These are phyloP conservation scores for Lepeophtheirus nordmannii DNA, from an alignment of 2,888 invertebrate species.

Conservation along the genomic window DNA sequence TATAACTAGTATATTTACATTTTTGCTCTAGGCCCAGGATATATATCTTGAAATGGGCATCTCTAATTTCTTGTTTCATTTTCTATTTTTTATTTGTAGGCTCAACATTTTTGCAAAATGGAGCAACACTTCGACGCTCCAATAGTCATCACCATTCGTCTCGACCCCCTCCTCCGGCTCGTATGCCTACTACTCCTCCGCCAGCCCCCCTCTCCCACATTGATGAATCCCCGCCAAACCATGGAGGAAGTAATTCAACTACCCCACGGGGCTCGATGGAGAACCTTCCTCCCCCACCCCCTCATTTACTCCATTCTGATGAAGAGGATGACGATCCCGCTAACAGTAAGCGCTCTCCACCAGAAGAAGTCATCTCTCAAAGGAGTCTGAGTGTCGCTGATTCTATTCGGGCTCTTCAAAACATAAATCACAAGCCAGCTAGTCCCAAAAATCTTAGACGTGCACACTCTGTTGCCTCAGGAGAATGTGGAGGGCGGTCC, in stretches of 20 bases:
- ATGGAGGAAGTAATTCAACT: constrained; percentile 19
- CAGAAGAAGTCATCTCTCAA: constrained; percentile 36
- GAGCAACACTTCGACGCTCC: neutral
- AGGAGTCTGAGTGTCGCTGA: constrained; percentile 56
- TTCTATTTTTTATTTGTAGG: neutral
- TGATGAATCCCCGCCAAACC: neutral
- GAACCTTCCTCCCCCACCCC: constrained; percentile 44
- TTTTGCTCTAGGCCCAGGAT: too few relatives aligned
- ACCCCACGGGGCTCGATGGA: constrained; percentile 29
- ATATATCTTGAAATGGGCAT: too few relatives aligned
- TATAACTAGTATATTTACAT: too few relatives aligned
- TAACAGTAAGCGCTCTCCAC: constrained; percentile 44
- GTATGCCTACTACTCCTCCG: neutral
- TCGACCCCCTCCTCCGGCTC: constrained; percentile 63
- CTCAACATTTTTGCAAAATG: neutral
- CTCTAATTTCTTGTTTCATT: neutral
- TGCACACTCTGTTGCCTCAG: constrained; percentile 28
- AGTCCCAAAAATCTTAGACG: constrained; percentile 48
- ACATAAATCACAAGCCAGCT: constrained; percentile 68
- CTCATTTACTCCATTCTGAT: constrained; percentile 33
- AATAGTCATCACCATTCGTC: neutral
- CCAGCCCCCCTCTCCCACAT: constrained; percentile 6
- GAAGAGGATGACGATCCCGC: constrained; percentile 38
- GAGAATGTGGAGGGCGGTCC: neutral
- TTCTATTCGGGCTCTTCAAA: constrained; percentile 67